These are phyloP conservation scores for Muscicapa adusta DNA, from an alignment of 2,113 vertebrate species.

Conservation along the genomic window DNA sequence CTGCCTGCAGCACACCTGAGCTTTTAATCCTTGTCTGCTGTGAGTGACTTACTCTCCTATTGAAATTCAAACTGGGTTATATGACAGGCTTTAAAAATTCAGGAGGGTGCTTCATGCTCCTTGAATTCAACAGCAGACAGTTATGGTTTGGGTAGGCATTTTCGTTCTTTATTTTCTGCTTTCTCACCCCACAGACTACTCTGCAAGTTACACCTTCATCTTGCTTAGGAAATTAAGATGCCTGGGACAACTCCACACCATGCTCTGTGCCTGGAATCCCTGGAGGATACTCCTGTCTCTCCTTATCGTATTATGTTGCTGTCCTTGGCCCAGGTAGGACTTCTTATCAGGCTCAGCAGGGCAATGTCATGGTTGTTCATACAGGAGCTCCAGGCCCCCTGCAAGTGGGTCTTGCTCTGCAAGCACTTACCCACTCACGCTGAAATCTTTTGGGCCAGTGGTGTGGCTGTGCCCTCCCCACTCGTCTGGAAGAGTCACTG, in stretches of 20 bases:
- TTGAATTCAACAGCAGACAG: neutral
- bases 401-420: too few species aligned
- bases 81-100: neutral
- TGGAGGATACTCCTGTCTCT: neutral
- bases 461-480: neutral
- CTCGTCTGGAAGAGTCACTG: neutral
- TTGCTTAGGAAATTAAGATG: neutral
- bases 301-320: neutral
- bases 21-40: neutral
- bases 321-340: neutral
- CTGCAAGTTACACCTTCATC: neutral
- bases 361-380: fast-evolving
- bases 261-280: neutral
- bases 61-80: neutral
- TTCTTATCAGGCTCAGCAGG: neutral
- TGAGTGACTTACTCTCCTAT: neutral
- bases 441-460: fast-evolving
- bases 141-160: neutral
- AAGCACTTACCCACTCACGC: neutral
- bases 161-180: neutral
- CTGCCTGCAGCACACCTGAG: neutral
- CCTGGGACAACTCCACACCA: neutral
- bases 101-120: neutral
- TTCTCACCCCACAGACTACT: neutral
- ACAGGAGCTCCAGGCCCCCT: neutral